phyloP scores from a whole-genome alignment of 1,140 invertebrate species.

The Ptiloglossa arizonensis region DNA sequence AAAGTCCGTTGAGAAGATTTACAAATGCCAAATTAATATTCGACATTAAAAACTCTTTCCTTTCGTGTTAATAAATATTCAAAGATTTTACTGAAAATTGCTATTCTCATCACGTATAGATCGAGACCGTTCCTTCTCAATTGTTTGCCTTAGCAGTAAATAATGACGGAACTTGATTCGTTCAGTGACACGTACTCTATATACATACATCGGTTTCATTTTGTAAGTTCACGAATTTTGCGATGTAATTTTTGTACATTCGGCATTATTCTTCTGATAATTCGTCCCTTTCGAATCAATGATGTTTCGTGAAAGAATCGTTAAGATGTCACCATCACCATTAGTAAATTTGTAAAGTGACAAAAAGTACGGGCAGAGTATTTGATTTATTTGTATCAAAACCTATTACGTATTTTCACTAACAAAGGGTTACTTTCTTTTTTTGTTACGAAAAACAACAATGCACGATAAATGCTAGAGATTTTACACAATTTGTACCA shows the following conservation, averaged over 20 bases:
- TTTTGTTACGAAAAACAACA: too few relatives aligned
- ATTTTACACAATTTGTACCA: neutral
- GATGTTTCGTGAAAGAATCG: neutral
- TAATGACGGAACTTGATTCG: neutral
- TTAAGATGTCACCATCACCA: too few relatives aligned
- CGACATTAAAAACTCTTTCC: too few relatives aligned
- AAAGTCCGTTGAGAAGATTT: too few relatives aligned
- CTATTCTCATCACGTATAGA: neutral
- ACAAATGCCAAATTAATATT: too few relatives aligned
- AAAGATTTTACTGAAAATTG: constrained; percentile 2
- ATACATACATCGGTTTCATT: neutral
- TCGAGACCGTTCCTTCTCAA: neutral
- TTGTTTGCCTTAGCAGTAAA: neutral
- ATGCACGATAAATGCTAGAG: neutral
- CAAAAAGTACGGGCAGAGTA: too few relatives aligned
- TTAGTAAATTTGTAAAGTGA: too few relatives aligned
- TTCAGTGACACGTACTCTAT: neutral
- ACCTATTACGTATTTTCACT: too few relatives aligned
- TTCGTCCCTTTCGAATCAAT: neutral
- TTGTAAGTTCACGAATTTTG: neutral
- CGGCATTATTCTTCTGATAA: neutral
- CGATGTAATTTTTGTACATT: neutral
- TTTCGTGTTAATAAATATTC: too few relatives aligned
- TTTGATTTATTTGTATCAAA: too few relatives aligned
- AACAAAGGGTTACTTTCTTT: too few relatives aligned